Conservation (phyloP, 1,140 invertebrate species). For the Mercenaria mercenaria region DNA sequence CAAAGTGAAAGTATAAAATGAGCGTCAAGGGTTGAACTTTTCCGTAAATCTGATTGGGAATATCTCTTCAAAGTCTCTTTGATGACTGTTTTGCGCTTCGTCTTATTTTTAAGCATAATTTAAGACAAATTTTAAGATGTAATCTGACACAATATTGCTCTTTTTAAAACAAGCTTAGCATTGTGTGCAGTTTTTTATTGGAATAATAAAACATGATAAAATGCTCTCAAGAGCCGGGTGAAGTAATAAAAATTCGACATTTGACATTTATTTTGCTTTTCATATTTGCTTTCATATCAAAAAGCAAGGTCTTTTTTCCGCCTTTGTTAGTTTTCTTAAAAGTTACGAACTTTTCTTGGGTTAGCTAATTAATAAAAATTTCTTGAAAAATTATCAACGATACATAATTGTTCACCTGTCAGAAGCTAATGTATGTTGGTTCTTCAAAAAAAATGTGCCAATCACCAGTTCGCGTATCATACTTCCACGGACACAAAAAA, state of each 20-base stretch:
- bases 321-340: not conserved
- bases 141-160: not conserved
- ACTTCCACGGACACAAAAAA: not conserved
- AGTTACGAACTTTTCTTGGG: not conserved
- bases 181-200: not conserved
- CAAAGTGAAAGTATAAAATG: no score
- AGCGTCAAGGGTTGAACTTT: no score
- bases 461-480: not conserved
- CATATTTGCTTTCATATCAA: not conserved
- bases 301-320: not conserved
- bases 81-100: no score
- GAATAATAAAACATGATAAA: conserved; percentile 2
- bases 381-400: conserved; percentile 14
- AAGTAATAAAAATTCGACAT: not conserved
- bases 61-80: no score
- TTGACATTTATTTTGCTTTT: not conserved
- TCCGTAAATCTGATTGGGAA: no score
- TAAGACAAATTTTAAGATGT: not conserved
- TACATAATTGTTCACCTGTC: conserved; percentile 5
- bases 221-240: not conserved
- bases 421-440: not conserved
- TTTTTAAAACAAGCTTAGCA: not conserved
- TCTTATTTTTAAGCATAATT: no score
- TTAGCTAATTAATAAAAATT: not conserved
- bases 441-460: not conserved